Base-by-base conservation (phyloP, 2,113 vertebrate genomes). In the Mesembrinibis cayennensis region DNA sequence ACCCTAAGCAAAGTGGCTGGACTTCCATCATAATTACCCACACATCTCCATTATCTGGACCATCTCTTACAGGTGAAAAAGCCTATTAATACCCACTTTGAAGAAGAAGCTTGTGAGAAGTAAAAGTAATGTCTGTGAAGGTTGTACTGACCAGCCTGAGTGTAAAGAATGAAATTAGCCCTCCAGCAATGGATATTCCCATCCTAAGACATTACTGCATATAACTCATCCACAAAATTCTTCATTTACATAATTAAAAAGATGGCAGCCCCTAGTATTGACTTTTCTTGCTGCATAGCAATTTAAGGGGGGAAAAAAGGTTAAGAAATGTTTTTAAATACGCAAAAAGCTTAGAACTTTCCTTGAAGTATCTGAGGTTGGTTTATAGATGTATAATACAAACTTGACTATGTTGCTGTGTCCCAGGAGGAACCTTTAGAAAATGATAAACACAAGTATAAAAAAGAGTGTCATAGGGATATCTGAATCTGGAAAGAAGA, bases 21-120 rank as follows among this genome's bases (percentile, higher is more conserved):
- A 80, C 42, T 91, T 93, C 81, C 32, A 42, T 86, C 70, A 74
- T 93, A 91, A 97, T 93, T 95, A 96, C 59, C 36, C 26, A n/a
- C 70, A 77, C 26, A 79, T 85, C 59, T 77, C 96, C 89, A 93
- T 95, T 96, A 95, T 71, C 40, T 40, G 61, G 71, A 63, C 82
- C 44, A 63, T 53, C 42, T 87, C 63, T 79, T 96, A 59, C 4
- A 90, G 79, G 71, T 74, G 34, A 92, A 96, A 96, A 95, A 76
- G n/a, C 14, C 67, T 80, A 78, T 95, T 96, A 96, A 93, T 77
- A 70, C 3, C 4, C 47, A 81, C 22, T 95, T 89, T 74, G 71
- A 93, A 84, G 59, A 92, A 81, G 62, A 26, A 93, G 78, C 40
- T 66, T 86, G 23, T 88, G n/a, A 90, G 52, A 86, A 89, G 29